Evolutionary conservation across 2,797 vertebrate species (phyloP).

Genomic region (Dipus sagitta): DNA sequence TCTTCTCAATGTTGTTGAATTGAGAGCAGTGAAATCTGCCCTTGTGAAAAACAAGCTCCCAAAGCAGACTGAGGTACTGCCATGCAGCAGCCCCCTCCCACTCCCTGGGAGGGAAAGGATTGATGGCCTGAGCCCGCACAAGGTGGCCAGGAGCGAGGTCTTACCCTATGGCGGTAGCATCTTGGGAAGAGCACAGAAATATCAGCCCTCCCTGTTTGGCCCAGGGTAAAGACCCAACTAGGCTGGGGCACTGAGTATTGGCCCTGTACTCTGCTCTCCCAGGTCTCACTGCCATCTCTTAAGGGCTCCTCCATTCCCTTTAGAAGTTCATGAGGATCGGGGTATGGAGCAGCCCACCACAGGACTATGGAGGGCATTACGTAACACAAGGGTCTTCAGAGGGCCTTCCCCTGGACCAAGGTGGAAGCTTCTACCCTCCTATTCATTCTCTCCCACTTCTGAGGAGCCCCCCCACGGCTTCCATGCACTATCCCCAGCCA

Average conservation of each 20-base stretch:
- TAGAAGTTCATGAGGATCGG: constrained; percentile 13
- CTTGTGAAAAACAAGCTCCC: constrained; percentile 25
- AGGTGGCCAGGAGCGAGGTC: not conserved
- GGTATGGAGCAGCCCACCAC: constrained; percentile 40
- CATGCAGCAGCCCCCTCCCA: constrained; percentile 16
- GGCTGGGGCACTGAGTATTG: not conserved
- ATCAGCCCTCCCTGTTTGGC: constrained; percentile 15
- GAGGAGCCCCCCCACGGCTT: constrained; percentile 59
- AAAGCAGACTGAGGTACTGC: constrained; percentile 60
- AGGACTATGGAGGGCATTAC: constrained; percentile 58
- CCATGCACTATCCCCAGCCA: constrained; percentile 52
- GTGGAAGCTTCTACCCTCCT: constrained; percentile 42
- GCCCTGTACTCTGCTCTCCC: not conserved
- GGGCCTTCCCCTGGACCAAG: constrained; percentile 44
- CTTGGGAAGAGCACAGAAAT: constrained; percentile 9
- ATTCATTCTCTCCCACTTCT: constrained; percentile 61
- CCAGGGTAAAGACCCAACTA: constrained; percentile 29
- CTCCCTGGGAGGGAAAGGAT: not conserved
- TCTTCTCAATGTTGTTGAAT: constrained; percentile 63
- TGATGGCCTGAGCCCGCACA: not conserved
- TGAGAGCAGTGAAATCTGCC: constrained; percentile 62
- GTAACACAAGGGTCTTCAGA: constrained; percentile 52
- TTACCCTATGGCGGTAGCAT: not conserved
- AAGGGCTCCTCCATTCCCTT: constrained; percentile 31
- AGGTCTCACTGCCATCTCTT: constrained; percentile 20